These are phyloP conservation scores for Musca domestica DNA, from an alignment of 1,140 invertebrate species.

Conservation along the genomic window DNA sequence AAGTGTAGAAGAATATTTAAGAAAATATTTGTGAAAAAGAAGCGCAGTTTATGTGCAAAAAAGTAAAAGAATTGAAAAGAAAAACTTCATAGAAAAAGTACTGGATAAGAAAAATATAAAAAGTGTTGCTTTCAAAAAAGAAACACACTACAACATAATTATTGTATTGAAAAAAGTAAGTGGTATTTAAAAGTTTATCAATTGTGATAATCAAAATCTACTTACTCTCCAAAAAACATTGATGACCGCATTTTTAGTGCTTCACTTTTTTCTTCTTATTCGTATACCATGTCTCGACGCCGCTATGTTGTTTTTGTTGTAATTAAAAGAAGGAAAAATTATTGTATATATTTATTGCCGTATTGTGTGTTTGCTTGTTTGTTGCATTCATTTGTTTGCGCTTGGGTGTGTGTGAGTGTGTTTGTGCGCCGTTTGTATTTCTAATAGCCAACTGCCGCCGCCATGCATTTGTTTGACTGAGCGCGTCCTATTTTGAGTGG, in stretches of 20 bases:
- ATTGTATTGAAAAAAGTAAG: background rate
- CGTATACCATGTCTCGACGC: background rate
- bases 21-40: too few species aligned
- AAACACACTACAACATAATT: background rate
- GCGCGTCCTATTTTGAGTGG: too few species aligned
- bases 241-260: constrained; percentile 21
- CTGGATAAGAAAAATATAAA: background rate
- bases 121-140: background rate
- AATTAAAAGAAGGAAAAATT: background rate
- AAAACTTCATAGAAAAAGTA: background rate
- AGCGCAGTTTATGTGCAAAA: too few species aligned
- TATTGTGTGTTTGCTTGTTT: too few species aligned
- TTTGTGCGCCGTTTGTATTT: too few species aligned
- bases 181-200: background rate
- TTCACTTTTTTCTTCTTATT: background rate
- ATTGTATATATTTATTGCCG: too few species aligned
- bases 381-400: too few species aligned
- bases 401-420: too few species aligned
- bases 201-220: constrained; percentile 7
- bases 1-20: background rate
- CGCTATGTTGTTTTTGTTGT: background rate
- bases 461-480: too few species aligned
- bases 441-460: too few species aligned
- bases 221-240: background rate
- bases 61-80: too few species aligned